Evolutionary conservation across 2,113 vertebrate species (phyloP).

Genomic region (Recurvirostra avosetta): DNA sequence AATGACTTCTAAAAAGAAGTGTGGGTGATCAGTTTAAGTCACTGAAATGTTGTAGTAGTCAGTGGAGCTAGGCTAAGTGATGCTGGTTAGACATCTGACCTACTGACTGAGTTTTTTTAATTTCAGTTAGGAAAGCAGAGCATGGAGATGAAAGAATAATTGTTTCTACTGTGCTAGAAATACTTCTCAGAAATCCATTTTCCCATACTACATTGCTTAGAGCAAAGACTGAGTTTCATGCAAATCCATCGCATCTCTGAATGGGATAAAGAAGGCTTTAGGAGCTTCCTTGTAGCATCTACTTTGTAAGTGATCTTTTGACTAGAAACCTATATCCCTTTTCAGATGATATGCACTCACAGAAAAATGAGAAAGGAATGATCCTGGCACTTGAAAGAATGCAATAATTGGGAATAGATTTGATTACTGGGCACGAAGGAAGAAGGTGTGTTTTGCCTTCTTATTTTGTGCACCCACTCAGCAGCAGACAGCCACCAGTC

Average conservation of each 20-base stretch:
- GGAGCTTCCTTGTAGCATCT: background rate
- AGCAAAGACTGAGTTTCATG: background rate
- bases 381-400: background rate
- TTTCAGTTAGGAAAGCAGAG: background rate
- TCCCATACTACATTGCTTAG: background rate
- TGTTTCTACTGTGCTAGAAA: background rate
- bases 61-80: background rate
- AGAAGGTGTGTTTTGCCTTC: background rate
- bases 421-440: background rate
- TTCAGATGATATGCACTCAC: background rate
- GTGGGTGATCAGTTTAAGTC: background rate
- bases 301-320: background rate
- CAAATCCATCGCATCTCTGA: background rate
- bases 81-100: background rate
- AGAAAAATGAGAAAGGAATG: background rate
- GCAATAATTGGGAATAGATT: background rate
- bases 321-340: background rate
- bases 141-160: background rate
- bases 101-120: background rate
- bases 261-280: background rate
- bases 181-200: background rate
- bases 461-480: background rate
- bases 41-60: background rate
- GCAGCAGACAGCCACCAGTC: background rate
- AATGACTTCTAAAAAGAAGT: background rate